A percentile compares a stretch with the other conserved stretches of the same genome.
These are phyloP conservation scores for Laspeyria flexula DNA, from an alignment of 2,888 invertebrate species.

Conservation along the genomic window DNA sequence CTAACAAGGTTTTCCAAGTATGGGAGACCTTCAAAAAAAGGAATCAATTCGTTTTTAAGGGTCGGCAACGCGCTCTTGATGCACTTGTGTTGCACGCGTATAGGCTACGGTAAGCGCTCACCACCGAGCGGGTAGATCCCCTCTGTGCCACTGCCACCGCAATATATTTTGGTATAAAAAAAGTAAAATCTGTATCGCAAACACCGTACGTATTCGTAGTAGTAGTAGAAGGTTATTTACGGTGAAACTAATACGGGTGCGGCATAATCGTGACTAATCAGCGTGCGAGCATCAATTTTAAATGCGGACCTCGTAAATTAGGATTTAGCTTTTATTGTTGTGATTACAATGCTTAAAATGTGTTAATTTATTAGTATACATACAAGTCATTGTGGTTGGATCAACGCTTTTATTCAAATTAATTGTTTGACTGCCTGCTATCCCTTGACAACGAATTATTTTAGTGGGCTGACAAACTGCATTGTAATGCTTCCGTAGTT, in stretches of 20 bases:
- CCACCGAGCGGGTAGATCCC: no score
- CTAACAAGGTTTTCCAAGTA: no score
- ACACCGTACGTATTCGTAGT: not conserved
- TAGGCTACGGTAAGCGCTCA: no score
- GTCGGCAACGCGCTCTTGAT: no score
- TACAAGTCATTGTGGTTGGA: not conserved
- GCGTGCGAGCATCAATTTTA: slow-evolving; percentile 26
- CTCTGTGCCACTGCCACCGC: no score
- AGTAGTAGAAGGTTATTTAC: slow-evolving; percentile 7
- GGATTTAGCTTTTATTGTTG: slow-evolving; percentile 12
- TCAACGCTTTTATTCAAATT: not conserved
- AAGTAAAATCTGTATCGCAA: not conserved
- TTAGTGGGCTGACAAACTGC: not conserved
- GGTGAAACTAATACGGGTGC: slow-evolving; percentile 12
- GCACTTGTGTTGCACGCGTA: no score
- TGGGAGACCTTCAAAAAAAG: no score
- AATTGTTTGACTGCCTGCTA: slow-evolving; percentile 1
- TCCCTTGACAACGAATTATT: not conserved
- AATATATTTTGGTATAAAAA: no score
- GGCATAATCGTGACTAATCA: slow-evolving; percentile 26
- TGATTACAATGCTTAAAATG: slow-evolving; percentile 6
- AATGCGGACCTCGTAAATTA: slow-evolving; percentile 20
- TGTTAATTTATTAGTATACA: slow-evolving; percentile 3
- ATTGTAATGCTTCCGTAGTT: no score
- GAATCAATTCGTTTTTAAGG: no score